Conservation (phyloP, 1,140 invertebrate genomes). For the Calephelis virginiensis region DNA sequence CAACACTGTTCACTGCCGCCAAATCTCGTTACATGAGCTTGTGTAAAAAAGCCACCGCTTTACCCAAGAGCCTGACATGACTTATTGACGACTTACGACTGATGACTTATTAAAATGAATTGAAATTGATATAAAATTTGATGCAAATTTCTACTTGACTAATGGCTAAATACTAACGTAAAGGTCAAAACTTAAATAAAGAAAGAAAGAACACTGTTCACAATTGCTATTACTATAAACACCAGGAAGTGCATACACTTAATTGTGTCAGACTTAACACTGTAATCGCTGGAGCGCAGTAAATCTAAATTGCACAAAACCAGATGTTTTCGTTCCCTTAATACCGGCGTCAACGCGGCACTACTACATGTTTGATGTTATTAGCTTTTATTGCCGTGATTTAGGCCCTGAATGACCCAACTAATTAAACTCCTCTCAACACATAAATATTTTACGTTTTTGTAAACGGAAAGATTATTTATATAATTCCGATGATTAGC, state of each 20-base stretch:
- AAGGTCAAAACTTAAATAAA: too few species aligned
- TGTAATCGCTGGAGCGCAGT: conserved; percentile 36
- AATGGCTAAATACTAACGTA: too few species aligned
- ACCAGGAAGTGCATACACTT: not conserved
- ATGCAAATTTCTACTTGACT: too few species aligned
- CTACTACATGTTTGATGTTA: conserved; percentile 34
- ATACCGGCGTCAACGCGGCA: conserved; percentile 27
- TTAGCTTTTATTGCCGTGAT: conserved; percentile 35
- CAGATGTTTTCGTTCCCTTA: conserved; percentile 45
- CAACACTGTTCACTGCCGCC: too few species aligned
- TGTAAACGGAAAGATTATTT: not conserved
- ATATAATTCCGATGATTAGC: not conserved
- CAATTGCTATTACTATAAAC: not conserved
- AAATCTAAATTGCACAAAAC: conserved; percentile 50
- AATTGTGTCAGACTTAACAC: conserved; percentile 18
- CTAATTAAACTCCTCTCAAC: not conserved
- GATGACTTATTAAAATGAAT: too few species aligned
- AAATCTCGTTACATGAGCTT: too few species aligned
- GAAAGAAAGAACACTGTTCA: too few species aligned
- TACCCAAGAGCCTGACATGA: too few species aligned
- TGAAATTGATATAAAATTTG: too few species aligned
- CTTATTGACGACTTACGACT: too few species aligned
- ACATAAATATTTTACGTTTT: not conserved
- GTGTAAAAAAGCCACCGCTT: too few species aligned
- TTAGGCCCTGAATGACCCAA: conserved; percentile 28